Evolutionary conservation across 2,113 vertebrate genomes (phyloP).

Genomic region (Upupa epops): DNA sequence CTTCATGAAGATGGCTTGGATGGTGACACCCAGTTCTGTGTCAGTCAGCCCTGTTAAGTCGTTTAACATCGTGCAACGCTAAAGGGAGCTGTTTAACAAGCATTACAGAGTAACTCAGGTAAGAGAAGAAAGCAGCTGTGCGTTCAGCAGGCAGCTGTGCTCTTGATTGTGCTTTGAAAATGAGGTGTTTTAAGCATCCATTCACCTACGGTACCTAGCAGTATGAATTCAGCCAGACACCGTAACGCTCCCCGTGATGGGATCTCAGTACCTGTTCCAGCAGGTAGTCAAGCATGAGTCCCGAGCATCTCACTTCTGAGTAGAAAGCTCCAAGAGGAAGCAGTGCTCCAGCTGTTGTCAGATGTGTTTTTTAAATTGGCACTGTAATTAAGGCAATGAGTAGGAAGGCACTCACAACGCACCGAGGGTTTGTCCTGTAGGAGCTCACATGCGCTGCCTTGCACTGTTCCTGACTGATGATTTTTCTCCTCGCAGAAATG

Average conservation of each 20-base stretch:
- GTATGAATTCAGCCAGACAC: neutral
- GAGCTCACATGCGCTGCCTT: neutral
- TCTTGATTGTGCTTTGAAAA: neutral
- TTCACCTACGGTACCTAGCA: neutral
- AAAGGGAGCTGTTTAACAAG: neutral
- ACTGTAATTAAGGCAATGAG: constrained; percentile 22
- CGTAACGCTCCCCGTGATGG: neutral
- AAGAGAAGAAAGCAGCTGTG: neutral
- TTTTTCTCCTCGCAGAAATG: neutral
- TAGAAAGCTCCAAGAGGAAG: constrained; percentile 11
- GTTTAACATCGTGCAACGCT: neutral
- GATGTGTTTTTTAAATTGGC: neutral
- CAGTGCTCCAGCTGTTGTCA: neutral
- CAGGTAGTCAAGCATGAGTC: neutral
- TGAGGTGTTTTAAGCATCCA: neutral
- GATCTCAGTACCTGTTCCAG: neutral
- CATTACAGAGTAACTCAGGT: neutral
- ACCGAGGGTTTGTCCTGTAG: neutral
- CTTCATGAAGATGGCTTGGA: neutral
- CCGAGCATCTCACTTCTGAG: neutral
- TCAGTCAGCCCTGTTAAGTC: neutral
- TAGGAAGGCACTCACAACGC: neutral
- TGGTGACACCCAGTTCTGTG: neutral
- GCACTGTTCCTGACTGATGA: neutral
- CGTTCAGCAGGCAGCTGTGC: neutral